Percentiles rank a stretch among this genome's conserved stretches.
Conservation (phyloP, 2,888 invertebrate genomes). For the Trachelus iudaicus region DNA sequence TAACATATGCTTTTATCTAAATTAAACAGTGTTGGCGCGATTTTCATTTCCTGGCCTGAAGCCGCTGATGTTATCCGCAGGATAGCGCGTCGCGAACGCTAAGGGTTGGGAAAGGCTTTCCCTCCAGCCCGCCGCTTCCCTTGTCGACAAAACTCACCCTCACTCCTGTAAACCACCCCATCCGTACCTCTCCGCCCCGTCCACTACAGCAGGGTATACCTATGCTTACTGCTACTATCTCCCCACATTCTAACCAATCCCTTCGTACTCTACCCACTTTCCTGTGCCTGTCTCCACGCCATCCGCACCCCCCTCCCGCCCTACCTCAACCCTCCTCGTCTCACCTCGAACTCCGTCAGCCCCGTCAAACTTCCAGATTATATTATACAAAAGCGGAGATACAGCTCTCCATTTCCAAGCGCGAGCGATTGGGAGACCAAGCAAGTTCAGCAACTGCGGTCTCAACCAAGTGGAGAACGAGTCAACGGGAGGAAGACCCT, state of each 20-base stretch:
- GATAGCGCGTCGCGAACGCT: slow-evolving; percentile 56
- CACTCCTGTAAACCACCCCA: slow-evolving; percentile 15
- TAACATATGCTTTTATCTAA: slow-evolving; percentile 71
- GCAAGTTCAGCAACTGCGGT: slow-evolving; percentile 39
- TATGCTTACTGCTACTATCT: slow-evolving; percentile 38
- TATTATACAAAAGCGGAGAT: slow-evolving; percentile 58
- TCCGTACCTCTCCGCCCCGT: slow-evolving; percentile 11
- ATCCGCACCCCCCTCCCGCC: slow-evolving; percentile 11
- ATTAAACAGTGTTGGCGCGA: slow-evolving; percentile 69
- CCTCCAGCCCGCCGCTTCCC: slow-evolving; percentile 18
- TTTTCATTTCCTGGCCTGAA: slow-evolving; percentile 69
- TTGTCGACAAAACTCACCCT: slow-evolving; percentile 18
- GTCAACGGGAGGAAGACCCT: background rate
- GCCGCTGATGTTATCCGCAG: slow-evolving; percentile 67
- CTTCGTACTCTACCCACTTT: slow-evolving; percentile 33
- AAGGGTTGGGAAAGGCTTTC: slow-evolving; percentile 50
- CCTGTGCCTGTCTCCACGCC: slow-evolving; percentile 23
- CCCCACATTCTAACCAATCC: slow-evolving; percentile 48
- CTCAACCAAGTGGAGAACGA: slow-evolving; percentile 10
- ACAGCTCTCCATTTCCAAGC: slow-evolving; percentile 41
- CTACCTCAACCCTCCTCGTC: background rate
- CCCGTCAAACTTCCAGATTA: slow-evolving; percentile 60
- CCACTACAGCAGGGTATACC: slow-evolving; percentile 3
- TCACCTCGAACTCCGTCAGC: slow-evolving; percentile 25
- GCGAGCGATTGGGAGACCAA: slow-evolving; percentile 27